Conservation (phyloP, 2,113 vertebrate species). For the Notiomystis cincta region DNA sequence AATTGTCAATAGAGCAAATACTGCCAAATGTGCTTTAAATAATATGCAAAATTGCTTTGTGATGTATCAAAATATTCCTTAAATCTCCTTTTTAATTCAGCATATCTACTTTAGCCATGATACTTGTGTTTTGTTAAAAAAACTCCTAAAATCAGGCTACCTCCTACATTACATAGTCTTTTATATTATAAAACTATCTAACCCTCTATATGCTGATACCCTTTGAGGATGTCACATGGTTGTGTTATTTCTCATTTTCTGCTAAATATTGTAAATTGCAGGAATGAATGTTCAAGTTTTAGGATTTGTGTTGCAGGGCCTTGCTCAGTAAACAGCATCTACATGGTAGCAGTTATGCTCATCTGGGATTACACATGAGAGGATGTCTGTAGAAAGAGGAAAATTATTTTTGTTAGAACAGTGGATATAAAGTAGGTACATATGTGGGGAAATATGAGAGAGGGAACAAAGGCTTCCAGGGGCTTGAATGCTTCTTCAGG, state of each 20-base stretch:
- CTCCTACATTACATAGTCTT: background rate
- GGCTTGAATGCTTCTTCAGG: background rate
- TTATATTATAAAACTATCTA: background rate
- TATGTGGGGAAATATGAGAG: background rate
- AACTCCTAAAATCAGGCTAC: background rate
- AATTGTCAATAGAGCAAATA: background rate
- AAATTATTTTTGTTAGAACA: background rate
- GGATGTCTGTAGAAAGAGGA: background rate
- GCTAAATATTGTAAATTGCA: background rate
- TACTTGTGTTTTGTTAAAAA: background rate
- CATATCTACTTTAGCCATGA: background rate
- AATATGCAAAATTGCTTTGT: background rate
- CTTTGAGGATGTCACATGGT: background rate
- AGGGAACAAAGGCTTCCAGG: background rate
- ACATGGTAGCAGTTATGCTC: background rate
- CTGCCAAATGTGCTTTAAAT: background rate
- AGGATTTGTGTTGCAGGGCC: background rate
- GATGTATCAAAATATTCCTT: background rate
- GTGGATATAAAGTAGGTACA: fast-evolving
- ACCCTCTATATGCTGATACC: background rate
- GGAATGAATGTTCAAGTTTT: background rate
- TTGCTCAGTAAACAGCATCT: background rate
- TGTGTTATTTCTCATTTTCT: background rate
- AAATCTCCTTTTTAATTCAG: background rate
- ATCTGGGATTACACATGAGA: background rate